phyloP scores from a whole-genome alignment of 2,113 vertebrate genomes.

The Odocoileus hemionus region DNA sequence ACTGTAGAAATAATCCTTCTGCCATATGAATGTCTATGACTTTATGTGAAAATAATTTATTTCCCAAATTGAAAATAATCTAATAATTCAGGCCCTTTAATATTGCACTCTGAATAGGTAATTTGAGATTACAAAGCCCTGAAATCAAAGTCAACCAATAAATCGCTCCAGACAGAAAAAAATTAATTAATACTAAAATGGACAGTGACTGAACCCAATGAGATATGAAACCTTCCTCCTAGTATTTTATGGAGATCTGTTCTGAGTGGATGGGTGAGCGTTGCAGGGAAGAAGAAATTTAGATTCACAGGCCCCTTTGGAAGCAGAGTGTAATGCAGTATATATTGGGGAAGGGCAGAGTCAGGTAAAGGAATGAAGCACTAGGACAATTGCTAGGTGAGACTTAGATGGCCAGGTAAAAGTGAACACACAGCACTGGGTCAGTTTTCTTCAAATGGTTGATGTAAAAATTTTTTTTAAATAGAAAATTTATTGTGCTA shows the following conservation, averaged over 20 bases:
- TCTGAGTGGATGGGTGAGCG: not conserved
- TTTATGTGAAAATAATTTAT: slow-evolving; percentile 17
- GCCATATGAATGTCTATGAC: not conserved
- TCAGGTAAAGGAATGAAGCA: not conserved
- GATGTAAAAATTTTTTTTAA: not conserved
- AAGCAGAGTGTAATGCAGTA: not conserved
- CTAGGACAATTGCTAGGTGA: not conserved
- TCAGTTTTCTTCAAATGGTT: not conserved
- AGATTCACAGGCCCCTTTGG: not conserved
- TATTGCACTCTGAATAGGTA: not conserved
- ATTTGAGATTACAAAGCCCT: not conserved
- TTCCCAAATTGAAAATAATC: not conserved
- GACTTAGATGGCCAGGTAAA: not conserved
- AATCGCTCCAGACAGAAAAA: not conserved
- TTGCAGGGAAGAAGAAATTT: not conserved
- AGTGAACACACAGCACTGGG: not conserved
- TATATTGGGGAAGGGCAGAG: not conserved
- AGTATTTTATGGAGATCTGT: not conserved
- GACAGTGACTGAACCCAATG: not conserved
- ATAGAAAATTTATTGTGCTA: not conserved
- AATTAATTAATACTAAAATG: not conserved
- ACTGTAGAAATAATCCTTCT: not conserved
- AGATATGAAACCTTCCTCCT: not conserved
- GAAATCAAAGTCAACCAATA: not conserved
- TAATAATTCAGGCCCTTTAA: not conserved